These are phyloP conservation scores for Micrasema longulum DNA, from an alignment of 1,140 invertebrate genomes.

Conservation along the genomic window DNA sequence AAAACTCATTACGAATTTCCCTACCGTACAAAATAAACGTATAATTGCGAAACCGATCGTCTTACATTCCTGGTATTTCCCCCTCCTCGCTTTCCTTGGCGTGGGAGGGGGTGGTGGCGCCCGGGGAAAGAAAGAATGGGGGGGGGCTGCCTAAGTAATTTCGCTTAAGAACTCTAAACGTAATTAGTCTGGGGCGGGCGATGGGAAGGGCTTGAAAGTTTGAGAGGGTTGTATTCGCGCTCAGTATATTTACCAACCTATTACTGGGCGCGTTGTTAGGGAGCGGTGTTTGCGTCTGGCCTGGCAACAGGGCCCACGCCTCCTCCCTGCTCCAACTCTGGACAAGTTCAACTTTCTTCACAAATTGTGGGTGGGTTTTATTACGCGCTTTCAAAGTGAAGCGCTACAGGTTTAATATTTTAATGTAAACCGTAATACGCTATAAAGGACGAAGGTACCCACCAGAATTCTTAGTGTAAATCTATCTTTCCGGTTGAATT, in stretches of 20 bases:
- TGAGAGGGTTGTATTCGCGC: conserved; percentile 68
- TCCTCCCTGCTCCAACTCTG: conserved; percentile 61
- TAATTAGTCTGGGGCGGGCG: conserved; percentile 71
- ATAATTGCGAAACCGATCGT: conserved; percentile 56
- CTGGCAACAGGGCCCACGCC: conserved; percentile 49
- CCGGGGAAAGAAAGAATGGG: conserved; percentile 44
- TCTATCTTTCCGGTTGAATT: conserved; percentile 12
- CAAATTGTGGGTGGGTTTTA: conserved; percentile 52
- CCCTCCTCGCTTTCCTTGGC: conserved; percentile 50
- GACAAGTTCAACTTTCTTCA: conserved; percentile 55
- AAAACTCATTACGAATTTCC: conserved; percentile 56
- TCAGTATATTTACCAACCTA: conserved; percentile 56
- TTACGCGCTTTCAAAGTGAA: conserved; percentile 48
- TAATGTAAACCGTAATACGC: conserved; percentile 34
- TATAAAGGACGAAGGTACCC: conserved; percentile 18
- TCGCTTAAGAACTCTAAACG: conserved; percentile 72
- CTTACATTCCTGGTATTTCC: conserved; percentile 54
- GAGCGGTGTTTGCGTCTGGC: conserved; percentile 44
- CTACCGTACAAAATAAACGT: conserved; percentile 56
- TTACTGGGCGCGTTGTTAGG: conserved; percentile 53
- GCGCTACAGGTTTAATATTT: conserved; percentile 48
- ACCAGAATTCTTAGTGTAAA: conserved; percentile 21
- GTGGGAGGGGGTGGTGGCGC: conserved; percentile 58
- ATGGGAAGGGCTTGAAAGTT: conserved; percentile 71
- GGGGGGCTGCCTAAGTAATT: conserved; percentile 69